A percentile compares a stretch with the other conserved stretches of the same genome.
phyloP scores from a whole-genome alignment of 2,888 invertebrate species.

The Morpho helenor region DNA sequence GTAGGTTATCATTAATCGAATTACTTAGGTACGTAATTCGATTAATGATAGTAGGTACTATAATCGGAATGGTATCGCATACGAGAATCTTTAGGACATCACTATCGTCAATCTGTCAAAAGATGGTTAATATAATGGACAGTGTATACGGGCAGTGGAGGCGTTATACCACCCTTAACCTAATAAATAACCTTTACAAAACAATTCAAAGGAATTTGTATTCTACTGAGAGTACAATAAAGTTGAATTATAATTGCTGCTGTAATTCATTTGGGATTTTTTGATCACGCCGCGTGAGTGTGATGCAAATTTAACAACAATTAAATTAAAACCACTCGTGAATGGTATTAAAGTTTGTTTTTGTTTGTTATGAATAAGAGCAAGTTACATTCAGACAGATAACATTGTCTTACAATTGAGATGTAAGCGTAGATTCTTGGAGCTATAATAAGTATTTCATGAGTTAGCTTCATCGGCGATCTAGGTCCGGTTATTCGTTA shows the following conservation, averaged over 20 bases:
- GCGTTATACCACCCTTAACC: conserved; percentile 54
- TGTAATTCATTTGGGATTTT: conserved; percentile 27
- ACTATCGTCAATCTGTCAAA: too few species aligned
- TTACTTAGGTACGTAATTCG: too few species aligned
- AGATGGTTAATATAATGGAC: too few species aligned
- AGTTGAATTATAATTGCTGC: conserved; percentile 33
- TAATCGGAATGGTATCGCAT: too few species aligned
- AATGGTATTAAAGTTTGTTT: conserved; percentile 32
- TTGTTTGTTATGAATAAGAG: conserved; percentile 20
- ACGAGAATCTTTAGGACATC: too few species aligned
- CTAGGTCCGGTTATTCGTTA: conserved; percentile 13
- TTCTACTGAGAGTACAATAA: conserved; percentile 31
- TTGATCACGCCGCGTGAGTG: conserved; percentile 23
- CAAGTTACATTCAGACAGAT: conserved; percentile 42
- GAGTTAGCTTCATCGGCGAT: conserved; percentile 33
- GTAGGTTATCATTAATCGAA: too few species aligned
- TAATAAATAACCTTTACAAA: conserved; percentile 46
- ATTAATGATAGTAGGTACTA: too few species aligned
- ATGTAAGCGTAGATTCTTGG: conserved; percentile 53
- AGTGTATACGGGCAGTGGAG: conserved; percentile 48
- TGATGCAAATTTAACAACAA: conserved; percentile 27
- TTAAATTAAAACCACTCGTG: conserved; percentile 30
- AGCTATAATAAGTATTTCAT: conserved; percentile 54
- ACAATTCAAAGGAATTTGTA: conserved; percentile 31
- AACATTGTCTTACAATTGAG: conserved; percentile 68